Evolutionary conservation across 1,140 invertebrate species (phyloP), one percentile per base, ranked within the genome.

Genomic region (Arctopsyche grandis): DNA sequence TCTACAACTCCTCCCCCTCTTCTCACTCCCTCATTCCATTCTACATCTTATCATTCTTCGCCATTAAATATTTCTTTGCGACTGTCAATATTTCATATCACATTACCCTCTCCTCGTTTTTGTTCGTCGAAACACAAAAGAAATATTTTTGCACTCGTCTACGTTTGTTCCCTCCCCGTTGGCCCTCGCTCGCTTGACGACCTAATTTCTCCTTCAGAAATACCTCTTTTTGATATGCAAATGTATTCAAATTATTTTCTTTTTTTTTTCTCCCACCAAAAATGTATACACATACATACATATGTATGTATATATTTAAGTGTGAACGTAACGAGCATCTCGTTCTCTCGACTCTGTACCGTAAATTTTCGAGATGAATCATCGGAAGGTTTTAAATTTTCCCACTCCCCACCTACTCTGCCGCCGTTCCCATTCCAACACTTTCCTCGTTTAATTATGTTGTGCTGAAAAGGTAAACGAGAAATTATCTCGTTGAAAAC

Each of bases 41-140:
- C 56, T 60, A 21, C 56, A 60, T 60, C 56, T 66, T 56, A 74
- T 74, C 71, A 56, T 74, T 74, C 46, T 74, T 26, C 38, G 19
- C 48, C 48, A 26, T 56, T 74, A 74, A 74, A 74, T 74, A 74
- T 74, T 74, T 56, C 70, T 74, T 74, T 74, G 43, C 22, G 46
- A 74, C 44, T 74, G 71, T 74, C 71, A 74, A 74, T 74, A 74
- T 74, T 74, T 74, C 71, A 74, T 74, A 74, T 74, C 71, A 46
- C 71, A 74, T 74, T 74, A 74, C 71, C 19, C 19, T 22, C 63
- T 12, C 24, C 63, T 24, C 63, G 63, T 24, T 22, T 7, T 52
- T 14, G 22, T 70, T 38, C 10, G 14, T 14, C 69, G 69, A 38
- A 38, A 70, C 69, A 74, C 71, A 74, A 74, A 70, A 74, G 71